phyloP scores from a whole-genome alignment of 2,113 vertebrate genomes.

The Anas platyrhynchos region DNA sequence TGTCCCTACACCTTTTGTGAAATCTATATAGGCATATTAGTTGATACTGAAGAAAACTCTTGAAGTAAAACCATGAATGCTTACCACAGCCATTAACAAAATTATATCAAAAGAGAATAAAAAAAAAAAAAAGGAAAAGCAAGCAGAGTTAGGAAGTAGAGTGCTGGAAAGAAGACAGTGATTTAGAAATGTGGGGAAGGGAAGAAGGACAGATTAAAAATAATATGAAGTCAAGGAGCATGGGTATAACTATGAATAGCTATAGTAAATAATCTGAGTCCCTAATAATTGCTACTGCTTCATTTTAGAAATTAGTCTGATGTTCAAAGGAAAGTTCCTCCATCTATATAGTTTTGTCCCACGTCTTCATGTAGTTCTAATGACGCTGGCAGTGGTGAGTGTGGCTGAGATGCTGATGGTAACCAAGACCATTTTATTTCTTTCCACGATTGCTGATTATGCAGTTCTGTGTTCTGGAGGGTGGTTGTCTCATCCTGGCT shows the following conservation, averaged over 20 bases:
- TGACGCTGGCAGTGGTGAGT: not conserved
- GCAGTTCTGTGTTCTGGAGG: not conserved
- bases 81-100: not conserved
- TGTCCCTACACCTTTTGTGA: not conserved
- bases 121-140: not conserved
- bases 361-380: accelerated
- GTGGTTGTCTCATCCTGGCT: not conserved
- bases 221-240: not conserved
- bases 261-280: not conserved
- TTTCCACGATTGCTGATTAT: not conserved
- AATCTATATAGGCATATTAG: not conserved
- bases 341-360: not conserved
- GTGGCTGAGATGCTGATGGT: not conserved
- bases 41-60: not conserved
- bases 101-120: not conserved
- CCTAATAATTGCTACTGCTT: not conserved
- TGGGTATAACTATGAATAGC: not conserved
- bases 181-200: not conserved
- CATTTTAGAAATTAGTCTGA: not conserved
- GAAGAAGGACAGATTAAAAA: not conserved
- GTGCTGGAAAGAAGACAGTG: not conserved
- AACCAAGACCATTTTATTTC: not conserved
- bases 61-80: not conserved
- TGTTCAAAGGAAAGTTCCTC: accelerated
- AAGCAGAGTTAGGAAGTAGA: not conserved